A percentile compares a stretch with the other conserved stretches of the same genome.
phyloP scores from a whole-genome alignment of 2,888 invertebrate genomes.

The Drosophila kuntzei region DNA sequence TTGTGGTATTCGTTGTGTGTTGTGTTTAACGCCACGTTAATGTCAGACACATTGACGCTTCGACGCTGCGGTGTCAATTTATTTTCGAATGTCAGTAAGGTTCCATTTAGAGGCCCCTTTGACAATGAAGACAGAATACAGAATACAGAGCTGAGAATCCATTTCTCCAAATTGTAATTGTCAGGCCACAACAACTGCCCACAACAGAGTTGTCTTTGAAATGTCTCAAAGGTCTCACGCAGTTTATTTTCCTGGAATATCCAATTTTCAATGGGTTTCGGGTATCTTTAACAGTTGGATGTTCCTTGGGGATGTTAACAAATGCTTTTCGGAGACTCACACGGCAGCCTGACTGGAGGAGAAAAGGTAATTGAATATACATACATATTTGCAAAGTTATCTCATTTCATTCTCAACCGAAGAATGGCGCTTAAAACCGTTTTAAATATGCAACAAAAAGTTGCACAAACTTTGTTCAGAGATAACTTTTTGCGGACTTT shows the following conservation, averaged over 20 bases:
- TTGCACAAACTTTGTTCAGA: slow-evolving; percentile 59
- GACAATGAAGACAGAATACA: slow-evolving; percentile 42
- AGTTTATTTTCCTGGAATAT: slow-evolving; percentile 11
- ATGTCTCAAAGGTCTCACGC: slow-evolving; percentile 23
- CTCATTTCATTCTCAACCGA: slow-evolving; percentile 55
- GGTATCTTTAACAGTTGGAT: slow-evolving; percentile 46
- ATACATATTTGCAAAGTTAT: slow-evolving; percentile 73
- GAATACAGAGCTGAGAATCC: slow-evolving; percentile 49
- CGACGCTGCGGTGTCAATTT: slow-evolving; percentile 54
- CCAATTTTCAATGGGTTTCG: slow-evolving; percentile 34
- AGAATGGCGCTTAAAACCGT: slow-evolving; percentile 51
- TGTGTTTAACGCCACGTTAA: slow-evolving; percentile 48
- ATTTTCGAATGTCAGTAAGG: slow-evolving; percentile 44
- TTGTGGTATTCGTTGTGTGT: slow-evolving; percentile 22
- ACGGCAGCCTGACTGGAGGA: slow-evolving; percentile 7
- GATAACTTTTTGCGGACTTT: slow-evolving; percentile 58
- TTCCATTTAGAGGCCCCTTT: slow-evolving; percentile 42
- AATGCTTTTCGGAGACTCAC: slow-evolving; percentile 49
- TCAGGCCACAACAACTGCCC: slow-evolving; percentile 45
- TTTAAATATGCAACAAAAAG: slow-evolving; percentile 73
- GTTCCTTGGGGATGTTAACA: slow-evolving; percentile 44
- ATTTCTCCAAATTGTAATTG: slow-evolving; percentile 69
- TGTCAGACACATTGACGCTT: slow-evolving; percentile 30
- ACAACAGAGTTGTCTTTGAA: not conserved
- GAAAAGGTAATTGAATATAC: slow-evolving; percentile 67